Percentiles rank a stretch among this genome's conserved stretches.
Conservation (phyloP, 2,888 invertebrate species). For the Pegoplata infirma region DNA sequence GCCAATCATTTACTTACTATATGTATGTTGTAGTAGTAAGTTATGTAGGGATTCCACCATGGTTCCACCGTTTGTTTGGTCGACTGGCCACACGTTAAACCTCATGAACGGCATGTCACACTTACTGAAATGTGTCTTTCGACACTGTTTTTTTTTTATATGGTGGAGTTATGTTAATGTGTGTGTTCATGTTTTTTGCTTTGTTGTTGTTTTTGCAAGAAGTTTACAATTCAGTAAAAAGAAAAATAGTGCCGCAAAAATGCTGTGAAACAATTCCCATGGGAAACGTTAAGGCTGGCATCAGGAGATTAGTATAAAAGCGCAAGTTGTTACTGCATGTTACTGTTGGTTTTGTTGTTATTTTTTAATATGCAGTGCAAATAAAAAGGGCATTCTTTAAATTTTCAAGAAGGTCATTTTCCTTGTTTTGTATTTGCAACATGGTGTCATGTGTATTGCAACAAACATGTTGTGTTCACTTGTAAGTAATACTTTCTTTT, state of each 20-base stretch:
- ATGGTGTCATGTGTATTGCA: background rate
- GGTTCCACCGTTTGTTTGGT: background rate
- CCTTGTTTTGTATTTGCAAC: constrained; percentile 14
- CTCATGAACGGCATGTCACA: constrained; percentile 58
- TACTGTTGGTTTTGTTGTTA: constrained; percentile 45
- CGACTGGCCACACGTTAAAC: constrained; percentile 53
- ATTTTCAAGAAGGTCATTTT: constrained; percentile 65
- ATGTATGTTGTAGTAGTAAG: constrained; percentile 25
- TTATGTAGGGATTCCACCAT: constrained; percentile 16
- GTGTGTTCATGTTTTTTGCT: background rate
- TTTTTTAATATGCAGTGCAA: constrained; percentile 59
- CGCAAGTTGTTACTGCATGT: constrained; percentile 56
- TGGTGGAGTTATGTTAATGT: constrained; percentile 46
- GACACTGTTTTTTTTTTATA: constrained; percentile 57
- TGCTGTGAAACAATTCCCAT: constrained; percentile 63
- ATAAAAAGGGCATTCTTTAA: constrained; percentile 64
- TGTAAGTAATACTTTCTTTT: no score
- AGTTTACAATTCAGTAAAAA: constrained; percentile 9
- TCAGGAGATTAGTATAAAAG: constrained; percentile 55
- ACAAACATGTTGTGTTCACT: background rate
- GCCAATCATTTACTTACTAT: constrained; percentile 58
- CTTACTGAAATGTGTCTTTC: constrained; percentile 59
- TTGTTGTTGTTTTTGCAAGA: background rate
- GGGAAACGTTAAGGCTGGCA: constrained; percentile 59
- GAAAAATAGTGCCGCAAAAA: constrained; percentile 49